These are phyloP conservation scores for Nannospalax galili DNA, from an alignment of 2,113 vertebrate genomes.

Conservation along the genomic window DNA sequence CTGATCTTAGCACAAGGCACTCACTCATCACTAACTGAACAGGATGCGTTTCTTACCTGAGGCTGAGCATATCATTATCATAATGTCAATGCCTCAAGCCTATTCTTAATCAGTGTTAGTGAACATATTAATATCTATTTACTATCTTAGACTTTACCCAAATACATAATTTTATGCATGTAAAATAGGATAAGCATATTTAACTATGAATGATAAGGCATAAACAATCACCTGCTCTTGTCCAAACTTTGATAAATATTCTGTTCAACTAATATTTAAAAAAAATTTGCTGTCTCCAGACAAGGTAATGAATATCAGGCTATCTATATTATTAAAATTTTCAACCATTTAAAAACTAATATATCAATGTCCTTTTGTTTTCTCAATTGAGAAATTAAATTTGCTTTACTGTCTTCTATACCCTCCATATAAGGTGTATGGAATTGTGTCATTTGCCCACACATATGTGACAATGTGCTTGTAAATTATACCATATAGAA, in stretches of 20 bases:
- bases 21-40: background rate
- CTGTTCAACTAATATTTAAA: background rate
- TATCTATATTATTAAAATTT: background rate
- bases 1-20: background rate
- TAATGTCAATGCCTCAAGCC: background rate
- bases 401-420: background rate
- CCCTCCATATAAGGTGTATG: background rate
- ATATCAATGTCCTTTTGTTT: background rate
- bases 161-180: background rate
- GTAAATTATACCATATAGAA: background rate
- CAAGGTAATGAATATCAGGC: background rate
- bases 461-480: background rate
- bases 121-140: background rate
- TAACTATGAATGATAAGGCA: constrained; percentile 16
- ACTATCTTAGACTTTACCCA: background rate
- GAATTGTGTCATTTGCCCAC: background rate
- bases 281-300: background rate
- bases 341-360: background rate
- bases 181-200: background rate
- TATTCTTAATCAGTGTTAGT: constrained; percentile 8
- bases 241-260: background rate
- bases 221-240: background rate
- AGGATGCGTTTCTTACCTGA: background rate
- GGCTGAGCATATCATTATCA: background rate
- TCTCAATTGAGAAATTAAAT: background rate